A percentile compares a stretch with the other conserved stretches of the same genome.
Evolutionary conservation across 2,113 vertebrate genomes (phyloP).

Genomic region (Gavia stellata): DNA sequence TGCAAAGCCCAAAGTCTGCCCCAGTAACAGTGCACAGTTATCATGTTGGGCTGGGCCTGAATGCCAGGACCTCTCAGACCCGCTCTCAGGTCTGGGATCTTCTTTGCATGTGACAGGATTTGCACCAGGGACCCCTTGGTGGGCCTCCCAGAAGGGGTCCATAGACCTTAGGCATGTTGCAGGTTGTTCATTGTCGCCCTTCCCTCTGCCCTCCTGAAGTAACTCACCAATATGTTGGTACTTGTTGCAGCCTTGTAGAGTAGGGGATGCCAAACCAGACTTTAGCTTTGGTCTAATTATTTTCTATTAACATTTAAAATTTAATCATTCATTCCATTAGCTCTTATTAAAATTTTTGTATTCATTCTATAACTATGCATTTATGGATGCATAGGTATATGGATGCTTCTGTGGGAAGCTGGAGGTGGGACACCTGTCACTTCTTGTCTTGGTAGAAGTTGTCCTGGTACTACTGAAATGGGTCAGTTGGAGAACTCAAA

Average conservation of each 20-base stretch:
- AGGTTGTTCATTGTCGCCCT: rapidly evolving
- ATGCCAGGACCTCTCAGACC: background rate
- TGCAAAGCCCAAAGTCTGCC: background rate
- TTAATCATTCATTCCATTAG: background rate
- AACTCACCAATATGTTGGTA: background rate
- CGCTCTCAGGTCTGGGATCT: background rate
- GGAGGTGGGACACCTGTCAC: background rate
- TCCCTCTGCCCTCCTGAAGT: background rate
- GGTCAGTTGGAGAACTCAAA: background rate
- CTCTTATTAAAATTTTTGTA: background rate
- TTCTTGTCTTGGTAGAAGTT: background rate
- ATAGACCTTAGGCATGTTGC: background rate
- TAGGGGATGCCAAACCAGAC: background rate
- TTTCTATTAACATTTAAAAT: background rate
- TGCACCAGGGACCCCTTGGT: background rate
- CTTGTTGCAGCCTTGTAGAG: background rate
- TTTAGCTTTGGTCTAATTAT: background rate
- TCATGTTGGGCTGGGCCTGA: background rate
- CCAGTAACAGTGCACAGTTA: background rate
- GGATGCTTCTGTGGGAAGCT: background rate
- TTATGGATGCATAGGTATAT: background rate
- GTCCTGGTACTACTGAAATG: background rate
- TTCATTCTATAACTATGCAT: background rate
- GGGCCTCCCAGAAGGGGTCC: rapidly evolving
- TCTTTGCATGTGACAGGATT: background rate